Evolutionary conservation across 2,113 vertebrate genomes (phyloP).

Genomic region (Heterochromis multidens): DNA sequence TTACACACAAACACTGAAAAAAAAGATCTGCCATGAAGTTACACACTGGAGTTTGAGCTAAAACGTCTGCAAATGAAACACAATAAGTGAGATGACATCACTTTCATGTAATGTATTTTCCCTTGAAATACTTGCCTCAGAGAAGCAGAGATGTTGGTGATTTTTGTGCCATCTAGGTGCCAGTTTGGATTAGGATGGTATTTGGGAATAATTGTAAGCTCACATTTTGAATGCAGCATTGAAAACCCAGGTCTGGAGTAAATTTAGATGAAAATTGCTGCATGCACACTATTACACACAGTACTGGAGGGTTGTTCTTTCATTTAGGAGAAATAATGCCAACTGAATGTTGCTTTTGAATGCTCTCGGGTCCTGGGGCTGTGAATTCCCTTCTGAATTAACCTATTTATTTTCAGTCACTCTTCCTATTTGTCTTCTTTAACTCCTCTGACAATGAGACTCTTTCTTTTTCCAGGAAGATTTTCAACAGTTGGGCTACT

Average conservation of each 20-base stretch:
- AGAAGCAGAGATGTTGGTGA: not conserved
- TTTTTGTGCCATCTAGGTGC: not conserved
- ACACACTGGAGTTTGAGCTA: not conserved
- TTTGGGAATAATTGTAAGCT: not conserved
- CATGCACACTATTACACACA: not conserved
- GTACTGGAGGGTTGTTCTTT: not conserved
- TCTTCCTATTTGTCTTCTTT: not conserved
- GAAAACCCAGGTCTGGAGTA: not conserved
- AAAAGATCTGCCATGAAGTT: not conserved
- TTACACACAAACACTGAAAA: not conserved
- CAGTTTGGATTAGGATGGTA: not conserved
- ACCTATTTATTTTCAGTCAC: not conserved
- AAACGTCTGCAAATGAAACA: slow-evolving; percentile 8
- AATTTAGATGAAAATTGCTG: not conserved
- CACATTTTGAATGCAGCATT: not conserved
- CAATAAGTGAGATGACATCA: not conserved
- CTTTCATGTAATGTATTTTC: not conserved
- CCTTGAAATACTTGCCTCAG: not conserved
- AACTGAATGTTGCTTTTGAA: not conserved
- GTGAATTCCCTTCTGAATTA: not conserved
- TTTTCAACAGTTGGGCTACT: not conserved
- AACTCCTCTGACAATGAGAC: not conserved
- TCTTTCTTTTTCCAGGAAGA: not conserved
- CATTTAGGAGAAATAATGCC: not conserved
- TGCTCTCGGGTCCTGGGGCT: not conserved